A percentile compares a stretch with the other conserved stretches of the same genome.
Evolutionary conservation across 2,113 vertebrate species (phyloP).

Genomic region (Apistogramma diplotaenia): DNA sequence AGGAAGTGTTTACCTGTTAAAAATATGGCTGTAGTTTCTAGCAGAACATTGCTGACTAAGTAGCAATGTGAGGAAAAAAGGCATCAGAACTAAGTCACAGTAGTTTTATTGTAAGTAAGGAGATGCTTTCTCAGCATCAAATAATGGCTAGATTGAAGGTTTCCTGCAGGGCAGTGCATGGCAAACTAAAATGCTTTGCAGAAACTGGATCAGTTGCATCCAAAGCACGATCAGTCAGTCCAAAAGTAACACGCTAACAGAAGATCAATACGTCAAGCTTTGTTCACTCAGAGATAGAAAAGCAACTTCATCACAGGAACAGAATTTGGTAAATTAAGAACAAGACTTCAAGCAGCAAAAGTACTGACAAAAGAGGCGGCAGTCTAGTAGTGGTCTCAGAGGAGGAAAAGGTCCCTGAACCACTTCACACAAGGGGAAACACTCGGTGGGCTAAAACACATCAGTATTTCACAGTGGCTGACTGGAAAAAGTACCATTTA

Average conservation of each 20-base stretch:
- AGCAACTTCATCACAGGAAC: neutral
- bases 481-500: too few relatives aligned
- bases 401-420: neutral
- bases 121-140: neutral
- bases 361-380: neutral
- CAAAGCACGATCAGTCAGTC: neutral
- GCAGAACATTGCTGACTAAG: neutral
- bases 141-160: constrained; percentile 2
- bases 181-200: neutral
- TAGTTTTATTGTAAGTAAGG: neutral
- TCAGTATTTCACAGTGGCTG: neutral
- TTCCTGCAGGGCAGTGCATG: neutral
- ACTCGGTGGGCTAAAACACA: neutral
- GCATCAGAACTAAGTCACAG: neutral
- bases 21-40: neutral
- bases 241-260: neutral
- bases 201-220: constrained; percentile 1
- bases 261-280: neutral
- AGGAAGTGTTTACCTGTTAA: neutral
- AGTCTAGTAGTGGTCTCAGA: neutral
- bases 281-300: neutral
- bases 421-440: neutral
- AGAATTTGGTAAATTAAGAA: neutral
- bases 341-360: neutral
- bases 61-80: neutral